Evolutionary conservation across 2,888 invertebrate genomes (phyloP).

Genomic region (Lycia hirtaria): DNA sequence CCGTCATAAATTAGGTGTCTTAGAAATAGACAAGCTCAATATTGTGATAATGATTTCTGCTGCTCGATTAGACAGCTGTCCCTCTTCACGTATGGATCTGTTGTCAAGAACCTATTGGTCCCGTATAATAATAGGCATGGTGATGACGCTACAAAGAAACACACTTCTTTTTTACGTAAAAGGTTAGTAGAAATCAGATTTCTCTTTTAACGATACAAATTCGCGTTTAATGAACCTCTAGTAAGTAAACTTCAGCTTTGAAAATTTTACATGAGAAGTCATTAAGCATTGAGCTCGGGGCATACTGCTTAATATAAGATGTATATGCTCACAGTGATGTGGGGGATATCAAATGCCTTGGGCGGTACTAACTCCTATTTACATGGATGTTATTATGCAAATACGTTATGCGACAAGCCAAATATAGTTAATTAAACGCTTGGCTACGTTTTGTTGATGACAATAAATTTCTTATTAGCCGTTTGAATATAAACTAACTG

Average conservation of each 20-base stretch:
- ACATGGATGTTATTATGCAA: constrained; percentile 25
- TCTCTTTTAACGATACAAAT: too few relatives aligned
- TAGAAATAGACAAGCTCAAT: too few relatives aligned
- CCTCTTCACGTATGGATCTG: too few relatives aligned
- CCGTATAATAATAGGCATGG: too few relatives aligned
- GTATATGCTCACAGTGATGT: constrained; percentile 27
- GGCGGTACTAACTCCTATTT: constrained; percentile 23
- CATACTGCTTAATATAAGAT: constrained; percentile 19
- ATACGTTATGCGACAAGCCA: constrained; percentile 11
- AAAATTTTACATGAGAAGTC: constrained; percentile 27
- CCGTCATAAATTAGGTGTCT: too few relatives aligned
- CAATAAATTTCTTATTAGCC: constrained; percentile 20
- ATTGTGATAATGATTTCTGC: too few relatives aligned
- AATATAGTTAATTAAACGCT: constrained; percentile 9
- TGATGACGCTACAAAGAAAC: too few relatives aligned
- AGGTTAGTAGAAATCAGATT: too few relatives aligned
- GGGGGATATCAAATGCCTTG: constrained; percentile 28
- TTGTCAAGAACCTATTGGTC: too few relatives aligned
- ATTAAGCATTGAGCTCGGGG: constrained; percentile 30
- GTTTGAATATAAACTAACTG: neutral
- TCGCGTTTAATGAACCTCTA: too few relatives aligned
- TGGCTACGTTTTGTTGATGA: neutral
- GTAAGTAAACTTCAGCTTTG: constrained; percentile 11
- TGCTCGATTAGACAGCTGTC: too few relatives aligned
- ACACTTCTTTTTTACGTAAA: too few relatives aligned